Base-by-base conservation (phyloP, 1,140 invertebrate species). In the Ostrea denselamellosa region DNA sequence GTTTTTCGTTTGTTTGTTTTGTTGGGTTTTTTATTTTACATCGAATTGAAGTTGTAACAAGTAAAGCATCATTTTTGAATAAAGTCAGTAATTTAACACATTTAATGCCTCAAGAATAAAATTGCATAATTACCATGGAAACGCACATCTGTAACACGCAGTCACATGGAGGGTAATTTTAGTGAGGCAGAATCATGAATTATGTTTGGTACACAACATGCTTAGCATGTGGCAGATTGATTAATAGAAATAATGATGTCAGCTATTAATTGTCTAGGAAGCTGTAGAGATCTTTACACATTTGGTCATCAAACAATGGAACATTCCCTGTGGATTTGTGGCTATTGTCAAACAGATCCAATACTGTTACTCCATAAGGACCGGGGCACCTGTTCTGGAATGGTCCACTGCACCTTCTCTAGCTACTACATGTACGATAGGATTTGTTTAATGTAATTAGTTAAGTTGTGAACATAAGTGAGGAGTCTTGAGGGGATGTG, bases 231-330 rank as follows among this genome's bases (percentile, higher is more conserved):
- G 68, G 14, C 22, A 25, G 28, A 77, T 77, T 77, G 68, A 77
- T 77, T 25, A 44, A 34, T 12, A 28, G 25, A 77, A 77, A 25
- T 12, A 34, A 77, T 77, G 12, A 5, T 34, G 68, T 28, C 28
- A 34, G 25, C 25, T 10, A 77, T 34, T 34, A 22, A 77, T 77
- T 77, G 68, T 77, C 68, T 77, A 28, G 68, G 22, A 25, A 14
- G 68, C 68, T 34, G 68, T 77, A 34, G 68, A 28, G 68, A 77
- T 25, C 68, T 77, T 77, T 77, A 77, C 22, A 77, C 28, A 34
- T 77, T 77, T 28, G 68, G 28, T 34, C 28, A 25, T 77, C 68
- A 77, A 77, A 77, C 68, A 77, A 77, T 28, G 14, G 68, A 34
- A 28, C 25, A 2, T 5, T 77, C 68, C 68, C 68, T 34, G 9